Base-by-base conservation (phyloP, 1,140 invertebrate species). In the Drosophila lowei region DNA sequence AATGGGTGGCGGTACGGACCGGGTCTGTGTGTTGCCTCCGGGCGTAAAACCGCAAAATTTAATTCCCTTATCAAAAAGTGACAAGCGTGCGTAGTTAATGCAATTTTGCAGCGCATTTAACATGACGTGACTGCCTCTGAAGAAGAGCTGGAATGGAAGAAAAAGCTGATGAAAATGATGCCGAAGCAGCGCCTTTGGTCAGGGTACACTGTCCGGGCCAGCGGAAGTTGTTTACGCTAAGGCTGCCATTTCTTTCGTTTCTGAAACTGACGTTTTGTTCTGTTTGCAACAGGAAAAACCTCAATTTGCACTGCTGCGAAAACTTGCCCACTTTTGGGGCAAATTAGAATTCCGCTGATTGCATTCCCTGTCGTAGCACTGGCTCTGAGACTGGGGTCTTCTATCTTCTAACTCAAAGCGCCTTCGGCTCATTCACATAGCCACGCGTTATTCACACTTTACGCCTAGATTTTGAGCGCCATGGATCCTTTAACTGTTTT, bases 21-120 rank as follows among this genome's bases (percentile, higher is more conserved):
- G 53, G 44, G 44, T 47, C 50, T 57, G 60, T 13, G 44, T 50
- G 46, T 66, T 47, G 60, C 73, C 67, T 73, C 77, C 25, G 81
- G 67, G 83, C 86, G 78, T 81, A 89, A 90, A 83, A 90, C 86
- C 89, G 72, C 89, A 90, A 89, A 90, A 90, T 90, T 85, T 90
- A 90, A 90, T 90, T 90, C 89, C 79, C 89, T 90, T 90, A 90
- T 90, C 89, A 90, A 84, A 84, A 90, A 84, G 78, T 90, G 89
- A 90, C 89, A 90, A 90, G 89, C 88, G 81, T 86, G 84, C 86
- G 89, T 90, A 90, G 90, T 90, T 90, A 90, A 90, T 90, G 89
- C 89, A 90, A 90, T 90, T 90, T 90, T 89, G 79, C 89, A 84
- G 79, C 73, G 80, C 85, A 90, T 90, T 90, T 89, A 90, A 90